These are phyloP conservation scores for Eidolon helvum DNA, from an alignment of 2,113 vertebrate species.

Conservation along the genomic window DNA sequence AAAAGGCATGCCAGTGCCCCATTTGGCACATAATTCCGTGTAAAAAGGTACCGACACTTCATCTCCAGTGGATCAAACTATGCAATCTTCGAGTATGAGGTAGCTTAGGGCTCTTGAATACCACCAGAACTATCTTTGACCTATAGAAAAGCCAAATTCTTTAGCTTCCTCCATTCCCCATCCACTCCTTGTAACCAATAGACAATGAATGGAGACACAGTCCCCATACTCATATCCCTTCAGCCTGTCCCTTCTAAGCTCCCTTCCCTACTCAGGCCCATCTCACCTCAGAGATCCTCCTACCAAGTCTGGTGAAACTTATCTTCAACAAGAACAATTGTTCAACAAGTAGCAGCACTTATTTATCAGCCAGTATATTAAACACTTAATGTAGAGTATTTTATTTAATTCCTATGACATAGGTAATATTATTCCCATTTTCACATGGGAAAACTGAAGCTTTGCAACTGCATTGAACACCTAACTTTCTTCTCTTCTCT, in stretches of 20 bases:
- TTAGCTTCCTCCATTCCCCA: background rate
- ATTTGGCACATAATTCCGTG: background rate
- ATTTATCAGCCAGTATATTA: background rate
- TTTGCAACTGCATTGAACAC: background rate
- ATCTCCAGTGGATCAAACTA: background rate
- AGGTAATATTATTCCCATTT: background rate
- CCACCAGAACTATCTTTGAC: background rate
- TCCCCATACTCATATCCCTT: background rate
- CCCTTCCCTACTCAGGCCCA: background rate
- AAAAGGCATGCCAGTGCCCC: background rate
- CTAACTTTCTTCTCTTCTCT: background rate
- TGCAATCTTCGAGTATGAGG: background rate
- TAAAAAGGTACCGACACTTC: background rate
- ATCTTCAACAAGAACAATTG: background rate
- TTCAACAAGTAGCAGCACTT: background rate
- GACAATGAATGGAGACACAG: background rate
- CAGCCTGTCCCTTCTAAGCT: background rate
- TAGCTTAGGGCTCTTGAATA: background rate
- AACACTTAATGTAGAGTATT: background rate
- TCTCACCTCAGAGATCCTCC: background rate
- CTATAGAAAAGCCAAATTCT: background rate
- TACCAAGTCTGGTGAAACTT: background rate
- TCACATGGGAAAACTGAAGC: background rate
- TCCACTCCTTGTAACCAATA: background rate
- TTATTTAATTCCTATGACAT: background rate